Conservation (phyloP, 2,888 invertebrate genomes). For the Hyles lineata region DNA sequence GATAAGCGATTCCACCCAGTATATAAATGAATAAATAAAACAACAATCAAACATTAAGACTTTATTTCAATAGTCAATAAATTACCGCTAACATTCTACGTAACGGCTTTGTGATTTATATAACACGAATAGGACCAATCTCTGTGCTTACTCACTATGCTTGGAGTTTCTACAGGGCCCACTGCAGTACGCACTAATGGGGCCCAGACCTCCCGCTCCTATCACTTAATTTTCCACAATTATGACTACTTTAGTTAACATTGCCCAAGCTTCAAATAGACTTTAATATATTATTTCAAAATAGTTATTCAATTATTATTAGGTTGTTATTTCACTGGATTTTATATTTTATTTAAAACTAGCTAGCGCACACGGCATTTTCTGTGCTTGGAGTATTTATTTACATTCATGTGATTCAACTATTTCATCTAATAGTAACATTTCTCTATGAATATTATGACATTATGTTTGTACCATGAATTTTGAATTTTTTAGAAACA, state of each 20-base stretch:
- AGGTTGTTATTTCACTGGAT: too few relatives aligned
- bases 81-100: conserved; percentile 61
- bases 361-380: background rate
- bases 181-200: background rate
- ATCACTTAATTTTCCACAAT: background rate
- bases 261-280: background rate
- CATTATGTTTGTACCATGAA: conserved; percentile 9
- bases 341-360: background rate
- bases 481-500: background rate
- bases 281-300: background rate
- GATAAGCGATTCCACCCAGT: too few relatives aligned
- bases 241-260: background rate
- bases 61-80: conserved; percentile 66
- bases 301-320: background rate
- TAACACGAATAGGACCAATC: conserved; percentile 52
- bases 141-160: conserved; percentile 13
- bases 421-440: background rate
- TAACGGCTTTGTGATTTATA: conserved; percentile 47
- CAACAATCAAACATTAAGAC: conserved; percentile 37
- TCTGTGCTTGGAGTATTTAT: background rate
- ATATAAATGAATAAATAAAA: conserved; percentile 26
- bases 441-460: background rate
- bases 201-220: background rate
- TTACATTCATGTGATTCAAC: background rate
- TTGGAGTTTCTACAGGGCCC: conserved; percentile 3